Percentiles rank a stretch among this genome's conserved stretches.
phyloP scores from a whole-genome alignment of 2,113 vertebrate species.

The Daboia siamensis region DNA sequence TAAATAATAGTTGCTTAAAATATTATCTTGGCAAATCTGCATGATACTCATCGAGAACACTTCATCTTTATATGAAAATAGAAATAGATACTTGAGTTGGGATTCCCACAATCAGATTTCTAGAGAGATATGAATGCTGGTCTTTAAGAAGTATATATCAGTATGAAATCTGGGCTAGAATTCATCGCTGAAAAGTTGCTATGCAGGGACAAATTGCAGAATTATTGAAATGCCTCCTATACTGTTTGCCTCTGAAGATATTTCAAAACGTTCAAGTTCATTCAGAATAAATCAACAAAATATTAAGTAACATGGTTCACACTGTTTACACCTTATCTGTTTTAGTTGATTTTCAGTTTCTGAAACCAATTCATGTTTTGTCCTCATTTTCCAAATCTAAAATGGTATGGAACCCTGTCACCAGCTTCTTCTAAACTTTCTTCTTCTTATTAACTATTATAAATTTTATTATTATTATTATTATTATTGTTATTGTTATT shows the following conservation, averaged over 20 bases:
- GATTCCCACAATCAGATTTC: not conserved
- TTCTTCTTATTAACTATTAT: not conserved
- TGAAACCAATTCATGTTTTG: not conserved
- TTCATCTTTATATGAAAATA: not conserved
- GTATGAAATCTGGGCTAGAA: not conserved
- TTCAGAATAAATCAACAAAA: not conserved
- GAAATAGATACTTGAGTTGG: not conserved
- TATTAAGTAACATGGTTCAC: not conserved
- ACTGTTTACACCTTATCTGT: not conserved
- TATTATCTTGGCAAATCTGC: not conserved
- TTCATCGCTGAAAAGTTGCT: not conserved
- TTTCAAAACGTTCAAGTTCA: not conserved
- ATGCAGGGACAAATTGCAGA: not conserved
- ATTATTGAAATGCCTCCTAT: not conserved
- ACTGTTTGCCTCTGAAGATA: not conserved
- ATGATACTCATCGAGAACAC: not conserved
- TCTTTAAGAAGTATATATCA: not conserved
- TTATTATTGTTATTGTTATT: no score
- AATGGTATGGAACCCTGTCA: not conserved
- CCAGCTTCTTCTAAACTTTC: not conserved
- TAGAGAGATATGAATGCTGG: not conserved
- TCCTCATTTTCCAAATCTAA: not conserved
- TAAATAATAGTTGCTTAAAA: not conserved
- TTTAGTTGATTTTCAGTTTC: not conserved
- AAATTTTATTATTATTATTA: not conserved